Evolutionary conservation across 2,888 invertebrate genomes (phyloP), one percentile per base, ranked within the genome.

Genomic region (Conus canariensis): DNA sequence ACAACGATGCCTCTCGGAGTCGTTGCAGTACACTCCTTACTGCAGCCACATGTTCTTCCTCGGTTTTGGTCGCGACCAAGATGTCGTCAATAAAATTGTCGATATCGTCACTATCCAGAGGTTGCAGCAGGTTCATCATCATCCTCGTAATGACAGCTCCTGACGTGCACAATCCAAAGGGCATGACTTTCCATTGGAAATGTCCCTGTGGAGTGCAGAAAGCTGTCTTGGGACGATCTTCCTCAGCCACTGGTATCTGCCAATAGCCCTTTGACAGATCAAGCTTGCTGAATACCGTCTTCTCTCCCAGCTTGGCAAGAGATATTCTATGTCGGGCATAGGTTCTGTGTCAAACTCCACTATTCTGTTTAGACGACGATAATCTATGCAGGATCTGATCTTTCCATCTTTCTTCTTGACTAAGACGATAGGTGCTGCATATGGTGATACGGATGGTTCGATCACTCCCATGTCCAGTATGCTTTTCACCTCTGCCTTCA

Each of bases 261-360:
- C 90, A 90, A 67, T 88, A 88, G 10, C 90, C 86, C 19, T 88
- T 88, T 19, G 86, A 60, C 45, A 90, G 19, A 56, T 90, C 90
- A 1, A 90, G 45, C 74, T 88, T 89, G 25, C 1, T 12, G 85
- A 85, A 85, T 2, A 59, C 0, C 14, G 10, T 19, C 12, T 58
- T n/a, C 45, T 12, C n/a, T 2, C 59, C 59, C 59, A 85, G 25
- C 85, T 85, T 85, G 19, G 85, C 9, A 14, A 85, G n/a, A 85
- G n/a, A 12, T 59, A n/a, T 10, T 85, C 85, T 0, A 59, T 59
- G 0, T 85, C 85, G 5, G 60, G 59, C 59, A 85, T 85, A 12
- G 86, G 86, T 19, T 86, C 86, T 19, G 86, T 67, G 19, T 86
- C 93, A 91, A 93, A 94, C 0, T 90, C 85, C 7, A 93, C 92